Percentiles rank a stretch among this genome's conserved stretches.
Conservation (phyloP, 1,140 invertebrate species). For the Sipha flava region DNA sequence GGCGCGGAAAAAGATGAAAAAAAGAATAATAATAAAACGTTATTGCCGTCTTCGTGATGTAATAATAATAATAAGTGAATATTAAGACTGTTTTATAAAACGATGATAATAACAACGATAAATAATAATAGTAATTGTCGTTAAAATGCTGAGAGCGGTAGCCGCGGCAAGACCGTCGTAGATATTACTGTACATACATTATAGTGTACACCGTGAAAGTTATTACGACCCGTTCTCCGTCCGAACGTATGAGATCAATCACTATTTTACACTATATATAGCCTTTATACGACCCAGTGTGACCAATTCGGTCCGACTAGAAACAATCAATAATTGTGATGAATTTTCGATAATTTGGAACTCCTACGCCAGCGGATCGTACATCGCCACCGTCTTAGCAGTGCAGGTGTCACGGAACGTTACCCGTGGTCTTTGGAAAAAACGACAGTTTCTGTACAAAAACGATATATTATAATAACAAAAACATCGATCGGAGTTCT, state of each 20-base stretch:
- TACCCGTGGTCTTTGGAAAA: not conserved
- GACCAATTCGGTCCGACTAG: conserved; percentile 3
- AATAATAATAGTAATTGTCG: not conserved
- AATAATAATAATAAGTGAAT: too few relatives aligned
- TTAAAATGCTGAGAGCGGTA: too few relatives aligned
- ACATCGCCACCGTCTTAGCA: too few relatives aligned
- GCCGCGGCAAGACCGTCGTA: too few relatives aligned
- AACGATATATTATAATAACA: conserved; percentile 19
- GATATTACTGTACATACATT: too few relatives aligned
- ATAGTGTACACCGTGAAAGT: too few relatives aligned
- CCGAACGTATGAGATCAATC: not conserved
- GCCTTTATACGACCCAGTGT: not conserved
- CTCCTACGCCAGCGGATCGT: conserved; percentile 4
- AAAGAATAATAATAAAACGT: too few relatives aligned
- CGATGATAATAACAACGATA: not conserved
- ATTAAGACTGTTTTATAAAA: not conserved
- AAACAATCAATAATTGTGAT: conserved; percentile 28
- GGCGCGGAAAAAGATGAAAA: too few relatives aligned
- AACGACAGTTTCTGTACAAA: conserved; percentile 10
- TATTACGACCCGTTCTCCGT: not conserved
- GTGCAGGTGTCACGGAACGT: conserved; percentile 29
- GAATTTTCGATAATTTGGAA: conserved; percentile 25
- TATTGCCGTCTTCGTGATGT: too few relatives aligned
- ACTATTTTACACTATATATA: not conserved
- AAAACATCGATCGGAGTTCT: conserved; percentile 1